Evolutionary conservation across 2,888 invertebrate species (phyloP).

Genomic region (Thymelicus sylvestris): DNA sequence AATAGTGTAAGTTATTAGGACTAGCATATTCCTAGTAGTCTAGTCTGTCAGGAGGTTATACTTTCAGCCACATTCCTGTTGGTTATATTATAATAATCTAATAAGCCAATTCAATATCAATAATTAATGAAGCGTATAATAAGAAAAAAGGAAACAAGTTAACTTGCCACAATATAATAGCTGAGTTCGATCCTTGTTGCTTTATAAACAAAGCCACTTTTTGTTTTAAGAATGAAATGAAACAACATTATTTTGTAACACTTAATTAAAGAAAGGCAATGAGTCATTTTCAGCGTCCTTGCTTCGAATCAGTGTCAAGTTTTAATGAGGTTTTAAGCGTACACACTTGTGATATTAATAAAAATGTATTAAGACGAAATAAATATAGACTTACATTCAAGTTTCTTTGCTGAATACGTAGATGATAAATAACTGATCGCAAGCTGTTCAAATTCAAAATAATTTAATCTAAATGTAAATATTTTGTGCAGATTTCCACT

Average conservation of each 20-base stretch:
- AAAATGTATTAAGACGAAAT: background rate
- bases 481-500: too few relatives aligned
- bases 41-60: too few relatives aligned
- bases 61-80: too few relatives aligned
- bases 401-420: background rate
- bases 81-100: too few relatives aligned
- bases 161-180: background rate
- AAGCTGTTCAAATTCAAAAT: too few relatives aligned
- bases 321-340: slow-evolving; percentile 6
- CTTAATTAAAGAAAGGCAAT: slow-evolving; percentile 14
- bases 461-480: too few relatives aligned
- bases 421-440: too few relatives aligned
- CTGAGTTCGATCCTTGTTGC: background rate
- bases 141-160: background rate
- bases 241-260: slow-evolving; percentile 1
- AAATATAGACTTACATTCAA: background rate
- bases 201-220: background rate
- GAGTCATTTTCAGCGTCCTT: slow-evolving; percentile 16
- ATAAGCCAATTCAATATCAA: background rate
- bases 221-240: background rate
- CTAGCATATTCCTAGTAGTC: too few relatives aligned
- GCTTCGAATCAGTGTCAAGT: slow-evolving; percentile 2
- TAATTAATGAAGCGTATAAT: background rate
- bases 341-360: slow-evolving; percentile 1
- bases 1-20: too few relatives aligned